These are phyloP conservation scores for Trissoscelio sp. DNA, from an alignment of 2,888 invertebrate species.

Conservation along the genomic window DNA sequence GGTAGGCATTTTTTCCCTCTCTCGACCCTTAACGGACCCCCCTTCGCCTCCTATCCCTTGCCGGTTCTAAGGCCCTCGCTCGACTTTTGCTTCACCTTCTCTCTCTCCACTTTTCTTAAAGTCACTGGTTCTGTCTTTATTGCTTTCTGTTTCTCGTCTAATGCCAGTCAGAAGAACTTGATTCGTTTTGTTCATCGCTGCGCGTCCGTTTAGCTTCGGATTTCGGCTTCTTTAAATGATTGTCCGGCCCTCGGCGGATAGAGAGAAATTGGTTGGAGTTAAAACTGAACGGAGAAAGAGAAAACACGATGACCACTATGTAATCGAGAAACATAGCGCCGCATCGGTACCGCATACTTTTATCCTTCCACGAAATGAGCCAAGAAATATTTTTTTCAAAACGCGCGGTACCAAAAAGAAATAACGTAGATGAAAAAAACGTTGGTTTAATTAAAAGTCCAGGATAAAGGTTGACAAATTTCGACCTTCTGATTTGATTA, in stretches of 20 bases:
- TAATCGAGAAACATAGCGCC: conserved; percentile 72
- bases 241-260: conserved; percentile 73
- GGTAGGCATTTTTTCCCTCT: conserved; percentile 73
- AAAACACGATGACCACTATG: conserved; percentile 65
- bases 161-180: conserved; percentile 75
- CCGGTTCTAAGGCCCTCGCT: conserved; percentile 57
- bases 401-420: conserved; percentile 22
- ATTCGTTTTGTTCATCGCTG: conserved; percentile 72
- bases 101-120: conserved; percentile 53
- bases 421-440: neutral
- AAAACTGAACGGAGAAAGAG: conserved; percentile 61
- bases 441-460: conserved; percentile 28
- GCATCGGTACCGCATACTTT: conserved; percentile 68
- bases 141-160: conserved; percentile 70
- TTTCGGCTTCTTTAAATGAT: conserved; percentile 79
- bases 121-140: conserved; percentile 47
- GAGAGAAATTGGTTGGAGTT: conserved; percentile 61
- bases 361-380: conserved; percentile 70
- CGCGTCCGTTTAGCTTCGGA: conserved; percentile 75
- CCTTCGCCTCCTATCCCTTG: conserved; percentile 57
- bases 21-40: conserved; percentile 63
- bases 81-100: conserved; percentile 59
- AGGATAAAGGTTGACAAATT: conserved; percentile 31
- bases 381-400: conserved; percentile 50
- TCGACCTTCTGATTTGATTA: neutral